Evolutionary conservation across 1,140 invertebrate genomes (phyloP), one percentile per base, ranked within the genome.

Genomic region (Bombus consobrinus): DNA sequence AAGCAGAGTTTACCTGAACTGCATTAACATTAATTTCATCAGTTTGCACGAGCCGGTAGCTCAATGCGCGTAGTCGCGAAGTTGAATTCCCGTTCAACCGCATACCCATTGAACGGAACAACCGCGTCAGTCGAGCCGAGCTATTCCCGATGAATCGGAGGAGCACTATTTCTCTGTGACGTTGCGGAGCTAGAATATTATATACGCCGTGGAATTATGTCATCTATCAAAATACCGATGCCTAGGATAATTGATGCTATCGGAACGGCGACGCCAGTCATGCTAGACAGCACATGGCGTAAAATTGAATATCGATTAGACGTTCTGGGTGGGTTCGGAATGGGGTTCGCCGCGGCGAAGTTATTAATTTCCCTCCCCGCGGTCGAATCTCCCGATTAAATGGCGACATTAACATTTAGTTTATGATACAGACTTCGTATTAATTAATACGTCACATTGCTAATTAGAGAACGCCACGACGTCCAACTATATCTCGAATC

Each of bases 221-320:
- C 90, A 91, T 91, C 90, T 88, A 91, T 91, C 90, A 91, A 91
- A 91, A 91, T 91, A 91, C 85, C 90, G 90, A 89, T 91, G 87
- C 87, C 89, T 90, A 91, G 90, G 90, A 90, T 91, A 91, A 91
- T 91, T 91, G 90, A 91, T 91, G 89, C 89, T 90, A 91, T 91
- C 90, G 89, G 85, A 89, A 89, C 85, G 87, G 79, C 85, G 87
- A 89, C 87, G 89, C 89, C 90, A 90, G 90, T 90, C 87, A 91
- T 88, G 89, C 89, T 91, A 90, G 90, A 91, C 89, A 90, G 90
- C 89, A 88, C 90, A 89, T 90, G 90, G 90, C 90, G 90, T 90
- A 91, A 91, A 91, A 91, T 91, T 91, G 90, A 91, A 91, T 91
- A 91, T 91, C 90, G 90, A 91, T 91, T 91, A 91, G 89, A 87